phyloP scores from a whole-genome alignment of 2,113 vertebrate genomes.

The Ailuropoda melanoleuca region DNA sequence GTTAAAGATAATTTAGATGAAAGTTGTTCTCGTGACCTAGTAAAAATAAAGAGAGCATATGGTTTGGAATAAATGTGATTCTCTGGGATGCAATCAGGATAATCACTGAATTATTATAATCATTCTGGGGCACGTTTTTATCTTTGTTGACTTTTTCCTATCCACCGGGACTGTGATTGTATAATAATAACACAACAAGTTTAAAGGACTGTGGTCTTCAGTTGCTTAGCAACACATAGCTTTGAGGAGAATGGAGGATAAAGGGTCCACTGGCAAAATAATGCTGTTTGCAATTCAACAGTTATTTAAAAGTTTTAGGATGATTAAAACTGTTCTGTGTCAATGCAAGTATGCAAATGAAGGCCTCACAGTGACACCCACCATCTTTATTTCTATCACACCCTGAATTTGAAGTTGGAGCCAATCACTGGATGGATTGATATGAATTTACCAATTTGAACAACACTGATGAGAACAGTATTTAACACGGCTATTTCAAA shows the following conservation, averaged over 20 bases:
- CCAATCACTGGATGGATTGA: background rate
- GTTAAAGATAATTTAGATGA: conserved; percentile 59
- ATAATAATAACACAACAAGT: conserved; percentile 47
- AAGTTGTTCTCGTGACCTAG: conserved; percentile 53
- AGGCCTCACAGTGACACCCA: background rate
- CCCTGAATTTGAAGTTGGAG: background rate
- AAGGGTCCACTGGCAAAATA: conserved; percentile 50
- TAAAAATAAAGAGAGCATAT: conserved; percentile 36
- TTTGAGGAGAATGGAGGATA: conserved; percentile 59
- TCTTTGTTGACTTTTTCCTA: background rate
- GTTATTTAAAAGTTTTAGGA: background rate
- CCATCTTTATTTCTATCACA: background rate
- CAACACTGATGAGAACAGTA: fast-evolving
- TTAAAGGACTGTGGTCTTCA: conserved; percentile 58
- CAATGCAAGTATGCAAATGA: background rate
- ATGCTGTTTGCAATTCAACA: background rate
- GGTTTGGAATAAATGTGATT: conserved; percentile 28
- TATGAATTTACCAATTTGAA: background rate
- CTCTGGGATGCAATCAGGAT: conserved; percentile 47
- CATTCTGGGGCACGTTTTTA: conserved; percentile 20
- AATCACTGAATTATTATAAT: conserved; percentile 40
- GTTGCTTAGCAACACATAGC: conserved; percentile 73
- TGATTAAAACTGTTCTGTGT: background rate
- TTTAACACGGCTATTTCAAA: background rate
- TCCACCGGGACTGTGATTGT: background rate